Evolutionary conservation across 92 coral and sea anemone species (phyloP), one percentile per base, ranked within the genome.

Genomic region (Montipora capitata): DNA sequence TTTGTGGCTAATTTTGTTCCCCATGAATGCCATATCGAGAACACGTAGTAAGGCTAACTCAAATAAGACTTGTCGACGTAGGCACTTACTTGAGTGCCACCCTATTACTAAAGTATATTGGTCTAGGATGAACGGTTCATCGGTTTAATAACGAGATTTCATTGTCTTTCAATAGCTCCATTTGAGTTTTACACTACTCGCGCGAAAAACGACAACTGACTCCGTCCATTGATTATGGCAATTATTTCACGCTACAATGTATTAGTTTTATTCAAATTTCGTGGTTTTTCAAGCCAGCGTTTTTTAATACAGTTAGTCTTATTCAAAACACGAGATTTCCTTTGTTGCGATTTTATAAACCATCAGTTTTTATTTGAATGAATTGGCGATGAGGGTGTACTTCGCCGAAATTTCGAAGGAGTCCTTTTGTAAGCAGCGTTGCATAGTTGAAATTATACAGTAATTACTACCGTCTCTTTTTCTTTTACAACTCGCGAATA

Each of bases 91-190:
- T 69, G 41, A 68, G 41, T 27, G 85, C 40, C 77, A 68, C 63
- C 18, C 42, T 6, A 64, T 12, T 43, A 9, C 35, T 10, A 59
- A 66, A 45, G 76, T 69, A 51, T 69, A 51, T 81, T 81, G 67
- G 77, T 62, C 35, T 39, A 38, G 44, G 66, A 54, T 16, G 40
- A 40, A 39, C 45, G 16, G 35, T 40, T 56, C 66, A 13, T 68
- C 68, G 52, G 76, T 52, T 67, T 42, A 80, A 40, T 42, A 27
- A 45, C 64, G 14, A 66, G 35, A 66, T 15, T 11, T 68, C 51
- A 79, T 80, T 80, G 76, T 80, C 12, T 45, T 66, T 45, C 67
- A 80, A 66, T 80, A 57, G 85, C 52, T 80, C 64, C 65, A 80
- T 49, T 68, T 68, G 52, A 52, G 77, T 56, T 48, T 81, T 43